Conservation (phyloP, 2,113 vertebrate species). For the Falcunculus frontatus region DNA sequence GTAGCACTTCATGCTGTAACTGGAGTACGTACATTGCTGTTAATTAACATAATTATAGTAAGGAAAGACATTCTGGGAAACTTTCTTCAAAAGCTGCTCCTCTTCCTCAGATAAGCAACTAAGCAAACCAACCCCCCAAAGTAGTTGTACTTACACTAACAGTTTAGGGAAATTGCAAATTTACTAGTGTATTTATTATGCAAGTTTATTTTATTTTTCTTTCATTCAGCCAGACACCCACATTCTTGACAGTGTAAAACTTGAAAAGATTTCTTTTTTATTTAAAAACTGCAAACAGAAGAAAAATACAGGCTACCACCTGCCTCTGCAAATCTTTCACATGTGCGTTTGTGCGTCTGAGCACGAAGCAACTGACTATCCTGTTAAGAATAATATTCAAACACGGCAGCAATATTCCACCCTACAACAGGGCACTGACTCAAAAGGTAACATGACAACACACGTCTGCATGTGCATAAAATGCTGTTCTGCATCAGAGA, state of each 20-base stretch:
- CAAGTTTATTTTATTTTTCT: slow-evolving; percentile 43
- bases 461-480: fast-evolving
- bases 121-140: neutral
- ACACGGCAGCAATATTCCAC: neutral
- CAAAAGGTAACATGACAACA: neutral
- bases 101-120: neutral
- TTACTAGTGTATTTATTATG: slow-evolving; percentile 23
- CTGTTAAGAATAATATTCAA: neutral
- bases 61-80: neutral
- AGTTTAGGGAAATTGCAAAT: slow-evolving; percentile 4
- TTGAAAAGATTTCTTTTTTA: slow-evolving; percentile 21
- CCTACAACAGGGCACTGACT: neutral
- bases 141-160: neutral
- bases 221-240: slow-evolving; percentile 56
- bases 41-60: neutral
- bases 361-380: neutral
- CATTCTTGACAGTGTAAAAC: slow-evolving; percentile 52
- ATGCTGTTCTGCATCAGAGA: neutral
- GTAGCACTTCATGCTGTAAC: neutral
- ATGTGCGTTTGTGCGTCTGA: neutral
- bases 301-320: slow-evolving; percentile 20
- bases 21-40: neutral
- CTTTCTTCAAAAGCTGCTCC: neutral
- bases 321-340: neutral
- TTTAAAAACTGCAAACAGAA: slow-evolving; percentile 22